Evolutionary conservation across 2,113 vertebrate genomes (phyloP), one percentile per base, ranked within the genome.

Genomic region (Podiceps cristatus): DNA sequence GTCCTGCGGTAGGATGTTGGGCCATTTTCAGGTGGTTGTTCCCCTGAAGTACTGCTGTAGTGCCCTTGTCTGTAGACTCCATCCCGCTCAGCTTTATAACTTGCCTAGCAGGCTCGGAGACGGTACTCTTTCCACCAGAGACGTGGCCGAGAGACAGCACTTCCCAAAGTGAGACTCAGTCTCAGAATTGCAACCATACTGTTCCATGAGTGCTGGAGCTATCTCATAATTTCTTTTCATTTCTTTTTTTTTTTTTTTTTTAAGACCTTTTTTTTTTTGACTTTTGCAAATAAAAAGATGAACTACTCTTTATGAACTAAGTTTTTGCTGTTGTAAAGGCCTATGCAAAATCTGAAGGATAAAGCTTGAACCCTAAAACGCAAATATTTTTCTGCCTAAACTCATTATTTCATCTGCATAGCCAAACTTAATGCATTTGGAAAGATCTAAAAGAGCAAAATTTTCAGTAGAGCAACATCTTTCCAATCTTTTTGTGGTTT

Each of bases 41-140:
- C 13, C 7, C 5, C 16, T 2, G 28, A 0, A 2, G 31, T 0
- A 8, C 37, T 4, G 53, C 25, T 2, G 31, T 0, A 0, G 20
- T 2, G 50, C 60, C 56, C 15, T 6, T 3, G 40, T 3, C 2
- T 3, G 1, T 2, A 3, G 16, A 10, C 47, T 10, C 18, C 25
- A 0, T 9, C 7, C 53, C 3, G 37, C 37, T 28, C 17, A 0
- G 62, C 15, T 29, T 4, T 4, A 1, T 20, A 10, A 1, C 22
- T 2, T 4, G 35, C 16, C 58, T 0, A 0, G 60, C 27, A 4
- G 69, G 25, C 17, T 1, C 2, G 79, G 8, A 6, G 25, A 4
- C 42, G 7, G 29, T 1, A 1, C 69, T 8, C 14, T 18, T 27
- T 4, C 44, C 18, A 3, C 25, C 59, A 5, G 29, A 16, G 28